phyloP scores from a whole-genome alignment of 2,113 vertebrate species.

The Grallaria varia region DNA sequence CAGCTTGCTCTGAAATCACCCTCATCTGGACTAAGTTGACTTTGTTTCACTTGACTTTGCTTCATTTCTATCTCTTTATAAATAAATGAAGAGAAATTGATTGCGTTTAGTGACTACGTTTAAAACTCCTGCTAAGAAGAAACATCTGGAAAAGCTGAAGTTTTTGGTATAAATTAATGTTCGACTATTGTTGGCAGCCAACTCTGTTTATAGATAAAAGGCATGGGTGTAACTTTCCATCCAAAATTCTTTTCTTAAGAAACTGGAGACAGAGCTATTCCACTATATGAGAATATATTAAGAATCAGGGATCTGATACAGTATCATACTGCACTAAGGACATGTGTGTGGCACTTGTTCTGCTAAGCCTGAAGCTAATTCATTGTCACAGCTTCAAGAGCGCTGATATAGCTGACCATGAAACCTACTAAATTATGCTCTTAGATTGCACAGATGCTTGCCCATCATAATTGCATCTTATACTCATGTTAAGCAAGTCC shows the following conservation, averaged over 20 bases:
- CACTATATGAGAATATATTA: accelerated
- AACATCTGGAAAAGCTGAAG: background rate
- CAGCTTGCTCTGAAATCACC: background rate
- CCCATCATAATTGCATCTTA: background rate
- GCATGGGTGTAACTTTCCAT: background rate
- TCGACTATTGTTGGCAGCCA: background rate
- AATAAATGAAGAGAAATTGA: background rate
- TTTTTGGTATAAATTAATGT: background rate
- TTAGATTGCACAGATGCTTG: background rate
- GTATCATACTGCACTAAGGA: accelerated
- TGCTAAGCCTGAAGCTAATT: background rate
- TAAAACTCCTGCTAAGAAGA: background rate
- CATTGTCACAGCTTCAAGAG: background rate
- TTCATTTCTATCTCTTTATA: background rate
- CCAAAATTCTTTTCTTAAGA: background rate
- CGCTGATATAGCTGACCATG: background rate
- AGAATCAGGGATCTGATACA: background rate
- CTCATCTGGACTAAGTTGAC: background rate
- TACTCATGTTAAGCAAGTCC: background rate
- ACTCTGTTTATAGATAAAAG: slow-evolving; percentile 22
- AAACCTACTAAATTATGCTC: background rate
- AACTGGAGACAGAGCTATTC: background rate
- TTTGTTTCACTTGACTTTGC: background rate
- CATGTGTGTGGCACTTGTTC: background rate
- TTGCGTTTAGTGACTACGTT: background rate